phyloP scores from a whole-genome alignment of 30 jellyfish, hydroid and myxozoan species.

The Hydra vulgaris region DNA sequence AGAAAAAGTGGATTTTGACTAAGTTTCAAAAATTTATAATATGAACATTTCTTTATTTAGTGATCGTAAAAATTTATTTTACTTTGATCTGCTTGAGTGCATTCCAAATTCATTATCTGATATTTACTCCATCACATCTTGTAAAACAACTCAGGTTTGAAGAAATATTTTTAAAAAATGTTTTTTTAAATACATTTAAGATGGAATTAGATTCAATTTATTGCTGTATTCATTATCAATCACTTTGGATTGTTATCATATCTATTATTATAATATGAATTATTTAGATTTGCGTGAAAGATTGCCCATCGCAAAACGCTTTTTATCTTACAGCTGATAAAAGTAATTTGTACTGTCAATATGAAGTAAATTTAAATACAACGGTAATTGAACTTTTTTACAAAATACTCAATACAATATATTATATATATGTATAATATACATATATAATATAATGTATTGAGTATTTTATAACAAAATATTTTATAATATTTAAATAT shows the following conservation, averaged over 20 bases:
- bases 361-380: constrained; percentile 19
- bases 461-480: background rate
- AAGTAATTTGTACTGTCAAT: constrained; percentile 39
- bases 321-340: constrained; percentile 18
- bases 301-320: constrained; percentile 37
- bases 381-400: constrained; percentile 23
- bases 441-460: too few species aligned
- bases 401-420: background rate
- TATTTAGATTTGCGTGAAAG: constrained; percentile 36
- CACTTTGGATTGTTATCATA: background rate
- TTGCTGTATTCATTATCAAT: background rate
- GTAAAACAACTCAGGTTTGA: constrained; percentile 86
- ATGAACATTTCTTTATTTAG: too few species aligned
- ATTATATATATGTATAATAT: too few species aligned
- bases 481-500: background rate
- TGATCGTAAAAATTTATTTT: constrained; percentile 51
- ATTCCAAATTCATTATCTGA: constrained; percentile 48
- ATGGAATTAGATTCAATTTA: background rate
- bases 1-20: too few species aligned
- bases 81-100: constrained; percentile 80
- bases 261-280: background rate
- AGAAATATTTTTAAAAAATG: background rate
- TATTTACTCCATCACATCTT: constrained; percentile 44
- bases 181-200: background rate
- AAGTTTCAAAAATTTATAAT: too few species aligned